These are phyloP conservation scores for Brachypteracias leptosomus DNA, from an alignment of 2,113 vertebrate genomes.

Conservation along the genomic window DNA sequence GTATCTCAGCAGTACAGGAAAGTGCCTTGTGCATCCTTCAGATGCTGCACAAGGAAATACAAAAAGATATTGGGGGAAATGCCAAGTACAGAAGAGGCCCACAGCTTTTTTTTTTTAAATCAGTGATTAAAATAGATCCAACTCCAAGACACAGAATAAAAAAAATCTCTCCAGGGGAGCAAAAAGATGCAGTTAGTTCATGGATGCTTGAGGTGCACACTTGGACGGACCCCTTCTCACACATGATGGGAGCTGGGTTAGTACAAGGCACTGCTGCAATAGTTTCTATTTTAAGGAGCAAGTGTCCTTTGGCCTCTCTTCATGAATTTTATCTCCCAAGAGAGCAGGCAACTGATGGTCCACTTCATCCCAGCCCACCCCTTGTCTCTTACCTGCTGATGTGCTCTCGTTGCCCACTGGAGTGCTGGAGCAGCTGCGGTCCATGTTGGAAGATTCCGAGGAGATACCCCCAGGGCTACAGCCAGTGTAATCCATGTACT, in stretches of 20 bases:
- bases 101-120: background rate
- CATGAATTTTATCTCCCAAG: background rate
- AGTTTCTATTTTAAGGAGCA: background rate
- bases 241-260: background rate
- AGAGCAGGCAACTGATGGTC: background rate
- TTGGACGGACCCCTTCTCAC: background rate
- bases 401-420: constrained; percentile 94
- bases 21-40: background rate
- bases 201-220: background rate
- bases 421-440: constrained; percentile 97
- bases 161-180: background rate
- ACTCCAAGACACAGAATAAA: background rate
- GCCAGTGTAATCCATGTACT: constrained; percentile 92
- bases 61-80: background rate
- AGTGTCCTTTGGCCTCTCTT: background rate
- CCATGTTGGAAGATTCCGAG: constrained; percentile 95
- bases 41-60: background rate
- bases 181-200: background rate
- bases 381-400: constrained; percentile 82
- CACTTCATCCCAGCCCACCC: background rate
- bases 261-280: background rate
- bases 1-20: background rate
- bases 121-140: background rate
- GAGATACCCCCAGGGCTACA: constrained; percentile 91
- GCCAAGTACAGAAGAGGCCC: background rate